These are phyloP conservation scores for Tetragonisca angustula DNA, from an alignment of 2,888 invertebrate species.

Conservation along the genomic window DNA sequence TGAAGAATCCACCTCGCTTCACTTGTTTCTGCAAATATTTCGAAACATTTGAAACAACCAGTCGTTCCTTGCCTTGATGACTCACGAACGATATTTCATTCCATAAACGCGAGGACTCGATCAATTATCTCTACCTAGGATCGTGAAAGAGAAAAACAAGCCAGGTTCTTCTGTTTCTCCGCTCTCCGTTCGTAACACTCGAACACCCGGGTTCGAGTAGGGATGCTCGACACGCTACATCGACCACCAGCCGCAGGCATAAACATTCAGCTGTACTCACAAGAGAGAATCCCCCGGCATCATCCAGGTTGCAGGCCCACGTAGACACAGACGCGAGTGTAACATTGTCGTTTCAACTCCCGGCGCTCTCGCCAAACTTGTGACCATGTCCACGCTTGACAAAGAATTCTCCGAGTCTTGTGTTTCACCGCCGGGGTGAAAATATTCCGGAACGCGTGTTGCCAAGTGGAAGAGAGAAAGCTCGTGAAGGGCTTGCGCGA, in stretches of 20 bases:
- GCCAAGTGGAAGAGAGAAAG: neutral
- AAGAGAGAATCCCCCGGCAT: slow-evolving; percentile 56
- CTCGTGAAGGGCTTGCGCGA: neutral
- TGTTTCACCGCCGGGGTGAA: neutral
- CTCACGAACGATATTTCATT: too few species aligned
- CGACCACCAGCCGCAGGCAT: slow-evolving; percentile 56
- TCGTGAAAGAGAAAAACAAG: slow-evolving; percentile 4
- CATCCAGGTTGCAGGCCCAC: slow-evolving; percentile 10
- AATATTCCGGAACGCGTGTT: neutral
- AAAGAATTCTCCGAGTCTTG: neutral
- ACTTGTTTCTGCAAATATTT: too few species aligned
- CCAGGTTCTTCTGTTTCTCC: slow-evolving; percentile 11
- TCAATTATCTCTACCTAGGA: neutral
- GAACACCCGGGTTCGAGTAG: neutral
- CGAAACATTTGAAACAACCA: too few species aligned
- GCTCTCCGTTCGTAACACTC: slow-evolving; percentile 24
- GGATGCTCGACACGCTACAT: slow-evolving; percentile 55
- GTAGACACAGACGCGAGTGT: slow-evolving; percentile 1
- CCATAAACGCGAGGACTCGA: too few species aligned
- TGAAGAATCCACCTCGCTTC: too few species aligned
- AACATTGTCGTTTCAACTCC: neutral
- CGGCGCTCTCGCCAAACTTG: neutral
- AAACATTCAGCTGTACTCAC: slow-evolving; percentile 61
- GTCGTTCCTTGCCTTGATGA: too few species aligned
- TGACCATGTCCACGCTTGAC: neutral